A percentile compares a stretch with the other conserved stretches of the same genome.
Conservation (phyloP, 64 coral and sea anemone genomes). For the Montipora cactus region DNA sequence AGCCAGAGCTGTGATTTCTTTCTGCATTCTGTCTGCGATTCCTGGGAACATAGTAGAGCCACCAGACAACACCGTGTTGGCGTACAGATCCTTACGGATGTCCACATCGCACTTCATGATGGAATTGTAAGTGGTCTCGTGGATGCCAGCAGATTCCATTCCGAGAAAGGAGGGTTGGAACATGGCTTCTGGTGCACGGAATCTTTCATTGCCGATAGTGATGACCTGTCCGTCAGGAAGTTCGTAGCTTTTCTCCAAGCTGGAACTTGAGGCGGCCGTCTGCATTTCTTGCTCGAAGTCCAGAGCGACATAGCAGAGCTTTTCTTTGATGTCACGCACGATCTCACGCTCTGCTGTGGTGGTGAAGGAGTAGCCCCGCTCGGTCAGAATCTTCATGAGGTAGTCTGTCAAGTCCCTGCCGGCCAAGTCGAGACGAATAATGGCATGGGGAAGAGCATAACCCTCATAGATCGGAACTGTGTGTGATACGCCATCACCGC, state of each 20-base stretch:
- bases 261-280: constrained; percentile 30
- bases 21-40: constrained; percentile 55
- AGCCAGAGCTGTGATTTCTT: constrained; percentile 57
- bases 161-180: constrained; percentile 71
- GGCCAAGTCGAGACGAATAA: constrained; percentile 74
- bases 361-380: constrained; percentile 80
- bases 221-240: constrained; percentile 81
- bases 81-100: constrained; percentile 75
- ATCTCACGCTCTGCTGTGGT: constrained; percentile 80
- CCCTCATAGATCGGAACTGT: constrained; percentile 82
- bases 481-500: constrained; percentile 67
- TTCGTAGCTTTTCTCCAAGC: constrained; percentile 75
- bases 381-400: constrained; percentile 80
- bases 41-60: constrained; percentile 76
- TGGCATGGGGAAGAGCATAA: constrained; percentile 78
- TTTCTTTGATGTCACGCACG: constrained; percentile 82
- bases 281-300: constrained; percentile 78
- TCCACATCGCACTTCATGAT: constrained; percentile 75
- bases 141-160: constrained; percentile 74
- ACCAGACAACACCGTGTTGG: constrained; percentile 74
- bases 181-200: constrained; percentile 51
- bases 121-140: constrained; percentile 66
- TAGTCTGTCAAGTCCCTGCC: constrained; percentile 78
- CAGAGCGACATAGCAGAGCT: constrained; percentile 63
- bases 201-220: constrained; percentile 76